Evolutionary conservation across 2,888 invertebrate genomes (phyloP), one percentile per base, ranked within the genome.

Genomic region (Phengaris arion): DNA sequence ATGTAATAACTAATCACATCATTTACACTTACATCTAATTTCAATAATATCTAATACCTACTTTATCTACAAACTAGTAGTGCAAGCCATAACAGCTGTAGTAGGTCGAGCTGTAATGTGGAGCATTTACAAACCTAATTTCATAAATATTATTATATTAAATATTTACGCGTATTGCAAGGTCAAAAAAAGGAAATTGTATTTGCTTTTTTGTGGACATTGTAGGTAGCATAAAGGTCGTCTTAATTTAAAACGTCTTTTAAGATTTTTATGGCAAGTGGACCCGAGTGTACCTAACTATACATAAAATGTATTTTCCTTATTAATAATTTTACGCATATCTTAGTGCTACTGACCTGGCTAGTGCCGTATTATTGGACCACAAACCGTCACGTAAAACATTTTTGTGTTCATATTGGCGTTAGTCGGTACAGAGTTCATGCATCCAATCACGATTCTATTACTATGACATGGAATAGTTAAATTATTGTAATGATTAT

Each of bases 401-500:
- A 3, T 35, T 35, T 35, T 35, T 0, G 35, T 35, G 35, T 35
- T 35, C 35, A 4, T 35, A 2, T 35, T 35, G 35, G 35, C 35
- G 35, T 35, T 35, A 35, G 3, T 35, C 35, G 2, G 2, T 35
- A 48, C 48, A 6, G 48, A 7, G 48, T 48, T 48, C 8, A 48
- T 5, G 6, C 48, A 7, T 64, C 15, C 0, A 13, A 64, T 64
- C 7, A 68, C 35, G 68, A 68, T 68, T 68, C 15, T 68, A 22
- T 68, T 22, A 9, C 35, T 45, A 68, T 68, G 13, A 22, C 8
- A 52, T 52, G 52, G 59, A 68, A 68, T 76, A 74, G 51, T 77
- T 35, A 2, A 35, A 4, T 35, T 2, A 35, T 35, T 35, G 4
- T 74, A 59, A 74, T 76, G 77, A 77, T 79, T 59, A 77, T 75